Evolutionary conservation across 2,888 invertebrate species (phyloP), one percentile per base, ranked within the genome.

Genomic region (Bombyx huttoni): DNA sequence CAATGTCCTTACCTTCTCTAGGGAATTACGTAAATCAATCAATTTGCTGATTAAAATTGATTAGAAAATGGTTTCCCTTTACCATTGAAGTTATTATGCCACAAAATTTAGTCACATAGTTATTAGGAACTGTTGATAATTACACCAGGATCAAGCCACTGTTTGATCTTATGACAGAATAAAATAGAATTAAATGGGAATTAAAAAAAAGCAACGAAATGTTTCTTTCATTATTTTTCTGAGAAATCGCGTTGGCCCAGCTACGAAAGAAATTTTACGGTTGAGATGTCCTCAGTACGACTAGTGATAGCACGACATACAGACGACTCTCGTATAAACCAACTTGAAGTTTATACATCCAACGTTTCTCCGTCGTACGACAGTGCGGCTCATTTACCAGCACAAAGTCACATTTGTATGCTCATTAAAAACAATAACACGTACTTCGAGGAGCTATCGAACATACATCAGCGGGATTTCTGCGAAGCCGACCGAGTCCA

Each of bases 211-310:
- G 24, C 24, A 24, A 5, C 5, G 24, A 24, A 40, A 40, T 12
- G 9, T 47, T 12, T 13, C 13, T 6, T 47, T 8, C 13, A 46
- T 9, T 8, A 1, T 13, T 13, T 12, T 47, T 47, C 73, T 75
- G 73, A 70, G 68, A 74, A 75, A 70, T 68, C 66, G 63, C 63
- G 69, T 62, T 69, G 62, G 68, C 75, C 70, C 61, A 65, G 67
- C 82, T 79, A 83, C 81, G 70, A 75, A 72, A 75, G 72, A 75
- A 71, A 70, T 75, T 83, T 86, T 73, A 83, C 84, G 87, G 75
- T 86, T 73, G 84, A 78, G 73, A 73, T 78, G 67, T 67, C 63
- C 63, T 67, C 49, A 65, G 63, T 65, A 66, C 64, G 63, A 59
- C 67, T 62, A 63, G 51, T 53, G 60, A 64, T 68, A 61, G 63